Base-by-base conservation (phyloP, 2,888 invertebrate species). In the Steromphala cineraria region DNA sequence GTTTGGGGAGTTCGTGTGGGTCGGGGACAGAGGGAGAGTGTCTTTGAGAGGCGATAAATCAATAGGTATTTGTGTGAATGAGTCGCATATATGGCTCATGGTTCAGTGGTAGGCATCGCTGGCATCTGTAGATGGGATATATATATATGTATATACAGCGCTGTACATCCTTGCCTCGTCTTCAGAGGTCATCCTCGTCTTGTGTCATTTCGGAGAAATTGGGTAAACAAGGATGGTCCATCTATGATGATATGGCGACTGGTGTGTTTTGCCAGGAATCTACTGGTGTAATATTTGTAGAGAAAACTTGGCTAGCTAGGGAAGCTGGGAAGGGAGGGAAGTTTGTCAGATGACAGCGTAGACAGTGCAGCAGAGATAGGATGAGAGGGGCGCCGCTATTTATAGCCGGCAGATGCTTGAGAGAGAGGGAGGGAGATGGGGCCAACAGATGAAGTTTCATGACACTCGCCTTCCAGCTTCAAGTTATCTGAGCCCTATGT, bases 401-500 rank as follows among this genome's bases (percentile, higher is more conserved):
- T 24, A 78, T 53, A 78, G 78, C 21, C 28, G n/a, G 46, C 53
- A 56, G 53, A 56, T 52, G 77, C 40, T 10, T 15, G 77, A 77
- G 77, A 56, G 19, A 28, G 56, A 36, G 62, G 21, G 67, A 31
- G 62, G 46, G 67, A 78, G 36, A 62, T 31, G 28, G 62, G 31
- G 46, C 15, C 21, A 19, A 24, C 52, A 53, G 53, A 53, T 53
- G 53, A 24, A 75, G 75, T 53, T 75, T 53, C 75, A 75, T 75
- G 52, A 53, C 75, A 53, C 53, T 53, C 75, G 21, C 75, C 53
- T 75, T 31, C 53, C 24, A 52, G 67, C 75, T 78, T 81, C 71
- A 53, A 74, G 81, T 77, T 78, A 78, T 56, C 55, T 62, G 74
- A 78, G 75, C 78, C 56, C 75, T 74, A 62, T 82, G 82, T 82